Evolutionary conservation across 1,140 invertebrate species (phyloP), one percentile per base, ranked within the genome.

Genomic region (Trichoplusia ni): DNA sequence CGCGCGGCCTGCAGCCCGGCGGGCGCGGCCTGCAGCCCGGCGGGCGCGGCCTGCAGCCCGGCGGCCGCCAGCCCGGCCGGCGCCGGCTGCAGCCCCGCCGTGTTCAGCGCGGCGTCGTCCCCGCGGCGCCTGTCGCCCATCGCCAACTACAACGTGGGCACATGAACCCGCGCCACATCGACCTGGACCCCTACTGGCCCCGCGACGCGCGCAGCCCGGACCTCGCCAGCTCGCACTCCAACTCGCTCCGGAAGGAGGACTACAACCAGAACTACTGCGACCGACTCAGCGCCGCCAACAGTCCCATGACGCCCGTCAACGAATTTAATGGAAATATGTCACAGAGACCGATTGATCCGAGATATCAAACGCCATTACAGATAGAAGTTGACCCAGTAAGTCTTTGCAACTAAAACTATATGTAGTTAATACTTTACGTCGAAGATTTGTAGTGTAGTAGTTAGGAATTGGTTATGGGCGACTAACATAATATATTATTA

Each of bases 351-450:
- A 81, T 90, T 2, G 82, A 89, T 63, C 44, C 78, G 3, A 82
- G 89, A 73, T 90, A 90, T 72, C 82, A 85, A 58, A 90, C 79
- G 40, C 93, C 93, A 8, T 90, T 94, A 58, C 90, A 92, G 53
- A 90, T 95, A 40, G 91, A 94, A 59, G 93, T 94, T 53, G 93
- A 95, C 86, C 91, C 92, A 69, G 94, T 95, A 92, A 91, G 93
- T 92, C 38, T 8, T 25, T 18, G n/a, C n/a, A n/a, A n/a, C n/a
- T n/a, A 46, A 13, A 46, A 60, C 18, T 29, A 29, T 60, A 47
- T 27, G 14, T 51, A 46, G 40, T 46, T 47, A 29, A 25, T 44
- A 58, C 54, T 38, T 44, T 58, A 49, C 46, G 46, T n/a, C 9
- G 29, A 49, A 31, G 25, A 44, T 27, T n/a, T 51, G 47, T 38